These are phyloP conservation scores for Emberiza fucata DNA, from an alignment of 2,113 vertebrate species.

Conservation along the genomic window DNA sequence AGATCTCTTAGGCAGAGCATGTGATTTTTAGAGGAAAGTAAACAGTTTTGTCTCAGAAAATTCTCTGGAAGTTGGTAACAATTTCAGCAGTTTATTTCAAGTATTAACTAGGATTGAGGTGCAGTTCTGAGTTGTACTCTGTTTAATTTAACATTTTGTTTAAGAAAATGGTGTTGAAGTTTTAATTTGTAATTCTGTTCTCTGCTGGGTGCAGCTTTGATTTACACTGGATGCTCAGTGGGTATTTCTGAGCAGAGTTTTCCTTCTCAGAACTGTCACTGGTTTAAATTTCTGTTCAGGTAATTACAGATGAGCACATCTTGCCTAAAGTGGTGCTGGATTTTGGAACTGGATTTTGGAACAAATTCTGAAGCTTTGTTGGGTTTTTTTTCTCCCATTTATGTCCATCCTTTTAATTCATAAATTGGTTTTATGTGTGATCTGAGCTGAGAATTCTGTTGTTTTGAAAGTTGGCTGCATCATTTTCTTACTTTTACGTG, in stretches of 20 bases:
- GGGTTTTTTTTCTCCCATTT: background rate
- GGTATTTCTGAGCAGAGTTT: background rate
- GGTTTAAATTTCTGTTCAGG: background rate
- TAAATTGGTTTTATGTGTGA: background rate
- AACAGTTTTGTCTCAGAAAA: background rate
- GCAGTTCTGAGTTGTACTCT: background rate
- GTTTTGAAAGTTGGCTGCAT: background rate
- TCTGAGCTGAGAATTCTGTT: background rate
- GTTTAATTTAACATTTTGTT: background rate
- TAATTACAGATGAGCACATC: background rate
- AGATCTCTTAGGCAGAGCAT: background rate
- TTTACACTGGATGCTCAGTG: background rate
- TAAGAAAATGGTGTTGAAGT: background rate
- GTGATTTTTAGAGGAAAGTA: background rate
- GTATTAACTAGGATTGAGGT: background rate
- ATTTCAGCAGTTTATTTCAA: background rate
- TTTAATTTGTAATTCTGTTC: background rate
- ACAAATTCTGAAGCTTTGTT: background rate
- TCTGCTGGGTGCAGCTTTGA: background rate
- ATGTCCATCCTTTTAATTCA: background rate
- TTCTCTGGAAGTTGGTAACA: background rate
- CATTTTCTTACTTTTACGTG: fast-evolving
- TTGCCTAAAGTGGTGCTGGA: background rate
- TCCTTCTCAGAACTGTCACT: background rate
- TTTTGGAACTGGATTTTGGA: background rate